A percentile compares a stretch with the other conserved stretches of the same genome.
Evolutionary conservation across 2,113 vertebrate species (phyloP).

Genomic region (Tor tambroides): DNA sequence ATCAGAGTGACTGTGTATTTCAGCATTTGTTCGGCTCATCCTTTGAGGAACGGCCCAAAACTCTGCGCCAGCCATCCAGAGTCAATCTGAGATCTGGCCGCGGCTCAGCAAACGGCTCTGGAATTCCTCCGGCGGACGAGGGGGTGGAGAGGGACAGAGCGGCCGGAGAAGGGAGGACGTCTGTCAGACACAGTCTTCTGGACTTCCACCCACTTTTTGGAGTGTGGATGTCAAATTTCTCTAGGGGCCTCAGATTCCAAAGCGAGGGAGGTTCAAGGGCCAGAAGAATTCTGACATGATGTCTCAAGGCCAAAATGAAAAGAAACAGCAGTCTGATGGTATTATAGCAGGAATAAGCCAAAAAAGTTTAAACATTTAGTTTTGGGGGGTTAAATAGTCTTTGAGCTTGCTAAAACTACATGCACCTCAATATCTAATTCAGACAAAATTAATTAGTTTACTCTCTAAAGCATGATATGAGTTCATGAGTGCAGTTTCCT

Average conservation of each 20-base stretch:
- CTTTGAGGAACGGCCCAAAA: conserved; percentile 61
- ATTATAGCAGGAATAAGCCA: background rate
- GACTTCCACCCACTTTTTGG: conserved; percentile 42
- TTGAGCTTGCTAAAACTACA: background rate
- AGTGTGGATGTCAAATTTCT: conserved; percentile 59
- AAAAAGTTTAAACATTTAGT: background rate
- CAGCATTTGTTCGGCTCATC: conserved; percentile 63
- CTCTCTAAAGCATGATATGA: background rate
- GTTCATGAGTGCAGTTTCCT: background rate
- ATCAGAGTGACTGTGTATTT: conserved; percentile 49
- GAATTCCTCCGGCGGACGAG: conserved; percentile 60
- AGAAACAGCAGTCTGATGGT: background rate
- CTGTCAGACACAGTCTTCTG: conserved; percentile 38
- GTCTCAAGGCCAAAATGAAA: conserved; percentile 39
- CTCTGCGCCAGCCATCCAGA: conserved; percentile 50
- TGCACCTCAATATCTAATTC: background rate
- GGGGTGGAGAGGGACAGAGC: background rate
- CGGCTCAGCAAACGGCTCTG: conserved; percentile 66
- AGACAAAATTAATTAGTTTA: background rate
- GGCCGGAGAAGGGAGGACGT: background rate
- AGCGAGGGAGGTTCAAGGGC: background rate
- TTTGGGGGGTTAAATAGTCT: background rate
- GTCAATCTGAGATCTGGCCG: conserved; percentile 56
- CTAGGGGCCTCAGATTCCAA: conserved; percentile 57
- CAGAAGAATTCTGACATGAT: background rate